Percentiles rank a stretch among this genome's conserved stretches.
These are phyloP conservation scores for Andricus quercusramuli DNA, from an alignment of 2,888 invertebrate genomes.

Conservation along the genomic window DNA sequence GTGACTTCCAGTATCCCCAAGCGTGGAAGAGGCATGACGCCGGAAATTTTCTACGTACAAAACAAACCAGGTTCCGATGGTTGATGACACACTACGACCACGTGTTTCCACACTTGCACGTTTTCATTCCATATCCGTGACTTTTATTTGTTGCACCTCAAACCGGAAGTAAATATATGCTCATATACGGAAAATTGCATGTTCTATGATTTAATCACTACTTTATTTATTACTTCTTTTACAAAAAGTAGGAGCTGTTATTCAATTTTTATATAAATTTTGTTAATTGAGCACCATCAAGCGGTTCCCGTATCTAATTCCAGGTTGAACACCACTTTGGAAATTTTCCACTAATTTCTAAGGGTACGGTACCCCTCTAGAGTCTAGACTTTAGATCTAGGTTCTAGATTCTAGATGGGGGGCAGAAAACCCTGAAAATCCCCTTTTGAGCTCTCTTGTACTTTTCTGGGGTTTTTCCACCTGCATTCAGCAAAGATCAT, in stretches of 20 bases:
- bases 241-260: background rate
- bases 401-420: no score
- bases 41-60: conserved; percentile 33
- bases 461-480: no score
- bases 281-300: background rate
- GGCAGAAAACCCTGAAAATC: no score
- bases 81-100: conserved; percentile 50
- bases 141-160: background rate
- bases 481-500: no score
- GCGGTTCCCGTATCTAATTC: no score
- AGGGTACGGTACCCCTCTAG: no score
- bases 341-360: no score
- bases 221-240: background rate
- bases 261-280: background rate
- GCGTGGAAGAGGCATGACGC: conserved; percentile 57
- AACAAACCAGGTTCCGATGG: conserved; percentile 44
- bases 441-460: no score
- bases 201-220: background rate
- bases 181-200: background rate
- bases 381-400: no score
- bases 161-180: background rate
- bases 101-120: conserved; percentile 40
- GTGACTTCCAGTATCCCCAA: conserved; percentile 55
- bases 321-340: no score
- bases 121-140: background rate